A percentile compares a stretch with the other conserved stretches of the same genome.
phyloP scores from a whole-genome alignment of 2,113 vertebrate genomes.

The Tinamus guttatus region DNA sequence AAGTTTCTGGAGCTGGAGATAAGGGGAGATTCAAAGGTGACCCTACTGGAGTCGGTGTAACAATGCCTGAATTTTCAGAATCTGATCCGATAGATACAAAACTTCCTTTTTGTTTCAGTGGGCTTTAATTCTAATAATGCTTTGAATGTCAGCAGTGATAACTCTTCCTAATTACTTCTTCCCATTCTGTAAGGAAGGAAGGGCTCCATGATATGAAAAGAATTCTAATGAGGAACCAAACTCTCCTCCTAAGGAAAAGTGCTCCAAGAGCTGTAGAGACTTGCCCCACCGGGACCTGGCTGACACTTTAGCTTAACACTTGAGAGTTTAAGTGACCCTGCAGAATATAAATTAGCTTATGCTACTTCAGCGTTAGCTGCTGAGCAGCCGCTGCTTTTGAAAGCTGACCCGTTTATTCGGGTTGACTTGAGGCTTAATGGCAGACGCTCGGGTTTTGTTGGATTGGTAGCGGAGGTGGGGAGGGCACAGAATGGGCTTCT shows the following conservation, averaged over 20 bases:
- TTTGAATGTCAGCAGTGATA: constrained; percentile 8
- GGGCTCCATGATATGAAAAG: not conserved
- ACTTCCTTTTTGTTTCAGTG: not conserved
- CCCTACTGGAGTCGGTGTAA: not conserved
- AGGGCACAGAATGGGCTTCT: not conserved
- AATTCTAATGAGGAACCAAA: not conserved
- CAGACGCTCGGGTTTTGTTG: not conserved
- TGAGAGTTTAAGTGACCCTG: not conserved
- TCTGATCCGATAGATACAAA: not conserved
- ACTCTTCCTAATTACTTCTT: constrained; percentile 38
- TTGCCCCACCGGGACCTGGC: not conserved
- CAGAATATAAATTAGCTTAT: constrained; percentile 51
- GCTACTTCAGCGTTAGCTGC: constrained; percentile 4
- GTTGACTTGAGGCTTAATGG: not conserved
- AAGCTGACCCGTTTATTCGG: constrained; percentile 34
- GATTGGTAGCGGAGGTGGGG: not conserved
- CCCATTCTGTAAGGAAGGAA: constrained; percentile 12
- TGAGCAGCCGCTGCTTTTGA: not conserved
- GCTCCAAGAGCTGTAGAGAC: not conserved
- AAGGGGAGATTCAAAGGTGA: not conserved
- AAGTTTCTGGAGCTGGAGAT: not conserved
- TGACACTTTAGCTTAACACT: constrained; percentile 52
- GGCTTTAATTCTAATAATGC: not conserved
- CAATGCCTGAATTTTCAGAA: not conserved
- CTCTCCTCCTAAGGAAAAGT: not conserved